Percentiles rank a stretch among this genome's conserved stretches.
These are phyloP conservation scores for Trinectes maculatus DNA, from an alignment of 2,113 vertebrate genomes.

Conservation along the genomic window DNA sequence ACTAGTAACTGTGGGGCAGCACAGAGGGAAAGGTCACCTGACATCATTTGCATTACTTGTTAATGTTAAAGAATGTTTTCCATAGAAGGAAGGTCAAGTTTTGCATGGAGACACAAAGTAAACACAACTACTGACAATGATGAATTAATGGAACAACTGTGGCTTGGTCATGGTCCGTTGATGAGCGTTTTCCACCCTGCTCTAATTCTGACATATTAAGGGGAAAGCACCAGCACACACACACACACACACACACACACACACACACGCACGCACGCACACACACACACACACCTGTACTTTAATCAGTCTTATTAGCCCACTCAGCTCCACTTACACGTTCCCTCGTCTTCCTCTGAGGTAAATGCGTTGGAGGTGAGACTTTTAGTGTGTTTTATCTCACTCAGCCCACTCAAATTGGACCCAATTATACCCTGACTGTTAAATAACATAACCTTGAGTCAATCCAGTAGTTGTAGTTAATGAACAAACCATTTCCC, in stretches of 20 bases:
- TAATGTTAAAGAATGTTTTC: slow-evolving; percentile 69
- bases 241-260: slow-evolving; percentile 8
- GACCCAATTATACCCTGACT: slow-evolving; percentile 19
- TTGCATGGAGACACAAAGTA: slow-evolving; percentile 46
- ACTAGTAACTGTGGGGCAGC: slow-evolving; percentile 48
- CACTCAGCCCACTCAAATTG: slow-evolving; percentile 16
- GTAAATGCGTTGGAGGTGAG: slow-evolving; percentile 23
- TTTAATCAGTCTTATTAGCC: slow-evolving; percentile 25
- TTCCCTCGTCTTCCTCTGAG: slow-evolving; percentile 34
- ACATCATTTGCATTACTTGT: slow-evolving; percentile 67
- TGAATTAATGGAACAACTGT: slow-evolving; percentile 57
- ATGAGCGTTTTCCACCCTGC: slow-evolving; percentile 59
- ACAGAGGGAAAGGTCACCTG: slow-evolving; percentile 63
- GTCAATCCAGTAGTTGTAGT: slow-evolving; percentile 34
- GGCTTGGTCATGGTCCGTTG: slow-evolving; percentile 19
- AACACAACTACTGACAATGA: slow-evolving; percentile 43
- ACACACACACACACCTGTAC: slow-evolving; percentile 10
- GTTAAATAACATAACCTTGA: slow-evolving; percentile 27
- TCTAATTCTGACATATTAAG: slow-evolving; percentile 51
- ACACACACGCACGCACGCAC: slow-evolving; percentile 6
- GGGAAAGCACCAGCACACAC: slow-evolving; percentile 59
- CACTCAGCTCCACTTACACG: slow-evolving; percentile 21
- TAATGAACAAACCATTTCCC: slow-evolving; percentile 38
- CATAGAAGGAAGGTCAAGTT: slow-evolving; percentile 62
- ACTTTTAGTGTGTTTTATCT: slow-evolving; percentile 31